Conservation (phyloP, 2,113 vertebrate species). For the Catharus minimus region DNA sequence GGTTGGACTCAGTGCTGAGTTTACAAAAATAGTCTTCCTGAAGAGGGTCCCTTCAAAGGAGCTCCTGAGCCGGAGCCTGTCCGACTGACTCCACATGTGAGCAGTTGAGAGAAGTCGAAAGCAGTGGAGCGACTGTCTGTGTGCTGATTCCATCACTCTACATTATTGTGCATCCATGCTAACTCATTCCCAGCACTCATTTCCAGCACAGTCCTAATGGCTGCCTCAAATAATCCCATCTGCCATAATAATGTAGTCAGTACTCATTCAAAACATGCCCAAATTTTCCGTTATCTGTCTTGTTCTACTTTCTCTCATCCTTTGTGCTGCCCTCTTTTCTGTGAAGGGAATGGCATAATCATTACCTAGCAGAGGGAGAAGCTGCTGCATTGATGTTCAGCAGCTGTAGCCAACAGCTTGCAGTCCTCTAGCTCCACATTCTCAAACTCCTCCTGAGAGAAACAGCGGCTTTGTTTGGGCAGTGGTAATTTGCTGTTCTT, state of each 20-base stretch:
- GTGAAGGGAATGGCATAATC: conserved; percentile 5
- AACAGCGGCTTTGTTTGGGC: background rate
- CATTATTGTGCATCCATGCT: conserved; percentile 33
- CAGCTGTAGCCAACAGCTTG: background rate
- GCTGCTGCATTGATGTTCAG: background rate
- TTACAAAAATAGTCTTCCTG: conserved; percentile 29
- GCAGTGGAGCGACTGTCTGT: background rate
- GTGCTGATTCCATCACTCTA: conserved; percentile 59
- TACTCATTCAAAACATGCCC: background rate
- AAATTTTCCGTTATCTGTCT: conserved; percentile 52
- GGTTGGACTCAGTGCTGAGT: background rate
- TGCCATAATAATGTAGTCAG: conserved; percentile 5
- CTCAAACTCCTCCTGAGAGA: background rate
- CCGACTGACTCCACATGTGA: background rate
- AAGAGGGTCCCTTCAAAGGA: conserved; percentile 25
- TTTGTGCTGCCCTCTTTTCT: conserved; percentile 28
- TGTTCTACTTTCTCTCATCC: conserved; percentile 18
- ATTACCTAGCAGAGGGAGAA: conserved; percentile 26
- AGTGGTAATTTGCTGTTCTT: background rate
- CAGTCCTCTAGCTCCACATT: background rate
- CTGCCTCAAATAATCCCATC: conserved; percentile 25
- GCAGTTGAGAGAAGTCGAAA: background rate
- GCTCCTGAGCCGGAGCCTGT: conserved; percentile 12
- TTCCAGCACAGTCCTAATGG: background rate
- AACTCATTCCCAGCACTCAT: conserved; percentile 2